Evolutionary conservation across 2,113 vertebrate species (phyloP).

Genomic region (Taurulus bubalis): DNA sequence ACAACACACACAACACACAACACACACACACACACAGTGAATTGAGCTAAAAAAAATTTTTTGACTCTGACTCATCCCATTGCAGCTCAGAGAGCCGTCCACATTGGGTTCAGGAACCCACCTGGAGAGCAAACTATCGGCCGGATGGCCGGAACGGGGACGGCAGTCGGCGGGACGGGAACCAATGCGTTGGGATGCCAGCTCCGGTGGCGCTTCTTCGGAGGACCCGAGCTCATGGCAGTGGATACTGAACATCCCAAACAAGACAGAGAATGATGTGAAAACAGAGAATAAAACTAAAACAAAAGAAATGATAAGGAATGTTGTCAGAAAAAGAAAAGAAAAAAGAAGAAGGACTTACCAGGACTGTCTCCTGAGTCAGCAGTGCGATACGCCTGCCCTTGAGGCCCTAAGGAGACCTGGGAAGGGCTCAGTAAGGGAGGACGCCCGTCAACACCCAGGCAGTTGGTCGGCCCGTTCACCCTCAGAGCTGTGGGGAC

Average conservation of each 20-base stretch:
- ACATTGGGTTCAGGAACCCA: conserved; percentile 45
- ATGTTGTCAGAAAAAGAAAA: background rate
- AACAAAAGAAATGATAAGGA: background rate
- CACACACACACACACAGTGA: conserved; percentile 6
- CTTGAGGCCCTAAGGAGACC: conserved; percentile 82
- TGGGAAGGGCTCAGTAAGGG: conserved; percentile 84
- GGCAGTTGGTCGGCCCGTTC: conserved; percentile 85
- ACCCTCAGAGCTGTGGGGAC: conserved; percentile 86
- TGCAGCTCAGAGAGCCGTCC: background rate
- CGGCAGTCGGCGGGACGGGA: conserved; percentile 84
- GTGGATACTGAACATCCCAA: conserved; percentile 73
- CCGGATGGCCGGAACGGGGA: conserved; percentile 88
- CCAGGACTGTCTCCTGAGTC: conserved; percentile 88
- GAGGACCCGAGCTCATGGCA: conserved; percentile 92
- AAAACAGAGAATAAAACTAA: background rate
- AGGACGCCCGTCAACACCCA: conserved; percentile 83
- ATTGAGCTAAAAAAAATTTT: background rate
- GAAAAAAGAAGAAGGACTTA: conserved; percentile 53
- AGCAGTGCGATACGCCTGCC: conserved; percentile 84
- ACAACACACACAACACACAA: conserved; percentile 6
- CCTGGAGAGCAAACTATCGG: conserved; percentile 86
- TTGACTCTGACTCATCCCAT: background rate
- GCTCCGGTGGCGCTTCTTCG: conserved; percentile 96
- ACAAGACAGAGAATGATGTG: background rate
- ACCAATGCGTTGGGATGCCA: conserved; percentile 92